These are phyloP conservation scores for Magallana gigas DNA, from an alignment of 1,140 invertebrate species.

Conservation along the genomic window DNA sequence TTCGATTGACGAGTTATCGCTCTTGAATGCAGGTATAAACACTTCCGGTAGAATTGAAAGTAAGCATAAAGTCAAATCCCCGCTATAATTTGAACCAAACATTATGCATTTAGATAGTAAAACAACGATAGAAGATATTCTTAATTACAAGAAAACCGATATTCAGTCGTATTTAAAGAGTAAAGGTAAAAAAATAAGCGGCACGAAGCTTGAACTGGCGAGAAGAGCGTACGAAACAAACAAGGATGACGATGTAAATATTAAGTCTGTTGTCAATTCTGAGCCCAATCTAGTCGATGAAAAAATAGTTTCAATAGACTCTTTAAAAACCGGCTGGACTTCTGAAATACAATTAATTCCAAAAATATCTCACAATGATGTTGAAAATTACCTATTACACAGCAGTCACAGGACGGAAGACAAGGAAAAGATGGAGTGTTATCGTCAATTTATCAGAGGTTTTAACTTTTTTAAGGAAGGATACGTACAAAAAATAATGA, in stretches of 20 bases:
- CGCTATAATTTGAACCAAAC: too few relatives aligned
- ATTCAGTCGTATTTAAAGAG: neutral
- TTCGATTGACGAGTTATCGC: neutral
- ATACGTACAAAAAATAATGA: constrained; percentile 29
- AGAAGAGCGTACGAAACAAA: too few relatives aligned
- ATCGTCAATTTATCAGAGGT: neutral
- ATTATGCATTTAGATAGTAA: neutral
- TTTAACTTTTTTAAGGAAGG: too few relatives aligned
- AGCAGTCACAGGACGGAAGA: constrained; percentile 21
- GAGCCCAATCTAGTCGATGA: too few relatives aligned
- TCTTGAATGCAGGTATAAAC: constrained; percentile 3
- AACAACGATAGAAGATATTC: constrained; percentile 8
- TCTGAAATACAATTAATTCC: constrained; percentile 36
- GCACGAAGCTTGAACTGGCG: neutral
- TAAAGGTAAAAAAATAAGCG: neutral
- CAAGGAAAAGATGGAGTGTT: constrained; percentile 49
- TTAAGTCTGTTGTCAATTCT: too few relatives aligned
- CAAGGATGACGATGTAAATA: too few relatives aligned
- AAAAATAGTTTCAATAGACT: too few relatives aligned
- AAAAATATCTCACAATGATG: too few relatives aligned
- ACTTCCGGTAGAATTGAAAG: neutral
- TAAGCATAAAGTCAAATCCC: too few relatives aligned
- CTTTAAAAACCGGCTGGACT: too few relatives aligned
- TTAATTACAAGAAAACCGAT: neutral
- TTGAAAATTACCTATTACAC: too few relatives aligned